Base-by-base conservation (phyloP, 2,888 invertebrate species). In the Herminia tarsipennalis region DNA sequence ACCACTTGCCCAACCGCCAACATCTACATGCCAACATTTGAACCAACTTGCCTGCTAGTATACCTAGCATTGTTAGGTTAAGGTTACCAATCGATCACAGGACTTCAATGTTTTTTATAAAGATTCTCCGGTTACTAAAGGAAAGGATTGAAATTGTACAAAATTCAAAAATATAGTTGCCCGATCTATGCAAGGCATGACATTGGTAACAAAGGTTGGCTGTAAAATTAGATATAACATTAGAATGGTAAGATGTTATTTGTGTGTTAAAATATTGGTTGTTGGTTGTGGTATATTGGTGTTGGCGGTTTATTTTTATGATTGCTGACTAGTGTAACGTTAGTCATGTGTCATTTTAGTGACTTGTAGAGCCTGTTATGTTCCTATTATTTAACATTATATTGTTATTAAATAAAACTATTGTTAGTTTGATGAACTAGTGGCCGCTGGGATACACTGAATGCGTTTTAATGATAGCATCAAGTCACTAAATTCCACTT, bases 401-500 rank as follows among this genome's bases (percentile, higher is more conserved):
- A 12, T 42, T 29, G 9, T 5, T 30, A 24, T 20, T 45, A 21
- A 47, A 43, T 47, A 47, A 46, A 45, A 28, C 39, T 42, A 28
- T 22, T 39, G 43, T 41, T 13, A 21, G 14, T 45, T 37, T 45
- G 30, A 2, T 14, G 22, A 48, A 32, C 29, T 27, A 43, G 34
- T 27, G 1, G 28, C 20, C 24, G 41, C 6, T 13, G 20, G 28
- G 12, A 33, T 25, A 22, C 25, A 32, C 28, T 14, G 32, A 37
- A 27, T 22, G 16, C 39, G 24, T 32, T 35, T 14, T 20, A 16
- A 28, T 40, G 22, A 21, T 46, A 36, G 33, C 27, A 44, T 39
- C 39, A 59, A 56, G 61, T 67, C 65, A 67, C 64, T 66, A 37
- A 36, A 47, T 8, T 37, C 49, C 48, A 52, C 53, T 18, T 37